Evolutionary conservation across 2,888 invertebrate genomes (phyloP), one percentile per base, ranked within the genome.

Genomic region (Notocelia uddmanniana): DNA sequence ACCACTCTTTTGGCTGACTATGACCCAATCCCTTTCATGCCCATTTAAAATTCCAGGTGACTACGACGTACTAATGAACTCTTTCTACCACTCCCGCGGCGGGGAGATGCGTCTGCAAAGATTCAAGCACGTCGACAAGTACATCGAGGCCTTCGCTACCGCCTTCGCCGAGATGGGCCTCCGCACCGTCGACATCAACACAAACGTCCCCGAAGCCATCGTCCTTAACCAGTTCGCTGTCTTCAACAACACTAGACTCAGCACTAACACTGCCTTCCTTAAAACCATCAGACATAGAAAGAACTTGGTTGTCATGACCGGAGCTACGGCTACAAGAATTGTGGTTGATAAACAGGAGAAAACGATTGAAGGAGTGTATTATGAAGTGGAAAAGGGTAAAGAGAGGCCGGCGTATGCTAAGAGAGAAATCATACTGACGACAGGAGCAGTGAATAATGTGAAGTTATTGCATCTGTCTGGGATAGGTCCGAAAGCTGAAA

Each of bases 361-460:
- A 73, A 86, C 85, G 8, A 84, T 91, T 0, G 92, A 93, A 31
- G 91, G 91, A 5, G 83, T 94, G 9, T 76, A 91, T 21, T 94
- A 92, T 77, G 92, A 92, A 82, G 75, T 86, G 1, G 91, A 91
- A 68, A 92, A 89, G 66, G 92, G 91, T 0, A 92, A 92, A 79
- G 89, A 91, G 76, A 82, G 81, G 74, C 83, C 85, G 0, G 93
- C 92, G 0, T 93, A 89, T 75, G 89, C 87, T 9, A 93, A 92
- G 77, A 83, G 91, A 80, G 94, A 94, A 83, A 82, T 91, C 0
- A 89, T 94, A 70, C 77, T 94, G 6, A 85, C 93, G 1, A 82
- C 85, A 50, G 94, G 94, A n/a, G 91, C 94, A 68, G 86, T 94
- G 9, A 93, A 93, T 73, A 94, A 93, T 75, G 93, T 93, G 0